phyloP scores from a whole-genome alignment of 2,888 invertebrate genomes.

The Rhamnusium bicolor region DNA sequence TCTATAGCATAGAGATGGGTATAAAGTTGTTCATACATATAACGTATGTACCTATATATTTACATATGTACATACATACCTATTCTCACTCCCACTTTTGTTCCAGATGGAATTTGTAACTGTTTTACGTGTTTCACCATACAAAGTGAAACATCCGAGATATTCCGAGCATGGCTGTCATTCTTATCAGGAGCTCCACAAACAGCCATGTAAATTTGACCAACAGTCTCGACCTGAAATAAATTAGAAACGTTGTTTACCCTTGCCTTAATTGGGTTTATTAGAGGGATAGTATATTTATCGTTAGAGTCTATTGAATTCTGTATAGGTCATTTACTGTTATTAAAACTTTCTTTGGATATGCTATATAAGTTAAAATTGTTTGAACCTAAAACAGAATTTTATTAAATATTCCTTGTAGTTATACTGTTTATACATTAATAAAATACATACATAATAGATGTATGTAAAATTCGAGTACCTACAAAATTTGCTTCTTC shows the following conservation, averaged over 20 bases:
- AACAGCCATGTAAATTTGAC: constrained; percentile 93
- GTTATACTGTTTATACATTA: too few species aligned
- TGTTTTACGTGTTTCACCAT: constrained; percentile 81
- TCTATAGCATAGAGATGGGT: too few species aligned
- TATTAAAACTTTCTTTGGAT: not conserved
- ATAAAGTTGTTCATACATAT: too few species aligned
- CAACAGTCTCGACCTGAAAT: constrained; percentile 90
- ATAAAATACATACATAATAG: too few species aligned
- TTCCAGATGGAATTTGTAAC: constrained; percentile 76
- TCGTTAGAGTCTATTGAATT: not conserved
- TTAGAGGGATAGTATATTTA: not conserved
- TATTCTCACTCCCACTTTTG: constrained; percentile 77
- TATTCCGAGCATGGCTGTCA: constrained; percentile 82
- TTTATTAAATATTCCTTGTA: too few species aligned
- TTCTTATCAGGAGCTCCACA: constrained; percentile 89
- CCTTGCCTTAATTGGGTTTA: too few species aligned
- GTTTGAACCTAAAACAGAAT: not conserved
- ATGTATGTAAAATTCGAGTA: too few species aligned
- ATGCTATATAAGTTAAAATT: too few species aligned
- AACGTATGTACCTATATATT: too few species aligned
- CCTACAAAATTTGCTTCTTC: too few species aligned
- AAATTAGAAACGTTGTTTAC: not conserved
- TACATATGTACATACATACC: constrained; percentile 68
- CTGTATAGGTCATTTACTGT: too few species aligned
- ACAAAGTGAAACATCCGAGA: constrained; percentile 85